phyloP scores from a whole-genome alignment of 2,888 invertebrate species.

The Torymus tubicola region DNA sequence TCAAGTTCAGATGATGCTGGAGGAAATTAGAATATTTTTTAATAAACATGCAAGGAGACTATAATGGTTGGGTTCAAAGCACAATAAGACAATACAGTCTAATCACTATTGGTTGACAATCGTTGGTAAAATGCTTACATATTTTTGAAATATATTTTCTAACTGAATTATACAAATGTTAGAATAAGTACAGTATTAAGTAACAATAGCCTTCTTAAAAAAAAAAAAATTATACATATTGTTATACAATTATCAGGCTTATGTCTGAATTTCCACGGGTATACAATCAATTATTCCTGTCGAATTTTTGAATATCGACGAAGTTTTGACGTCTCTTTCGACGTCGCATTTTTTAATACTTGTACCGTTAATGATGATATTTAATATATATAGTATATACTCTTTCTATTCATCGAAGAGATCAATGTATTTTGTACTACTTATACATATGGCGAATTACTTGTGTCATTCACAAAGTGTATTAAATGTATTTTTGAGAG shows the following conservation, averaged over 20 bases:
- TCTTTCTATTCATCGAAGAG: slow-evolving; percentile 62
- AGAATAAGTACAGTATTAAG: slow-evolving; percentile 67
- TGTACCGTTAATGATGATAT: slow-evolving; percentile 66
- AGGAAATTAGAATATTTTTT: slow-evolving; percentile 17
- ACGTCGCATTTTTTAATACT: slow-evolving; percentile 65
- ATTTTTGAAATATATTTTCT: slow-evolving; percentile 57
- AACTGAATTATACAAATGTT: slow-evolving; percentile 61
- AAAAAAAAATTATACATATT: slow-evolving; percentile 48
- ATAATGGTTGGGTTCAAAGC: slow-evolving; percentile 46
- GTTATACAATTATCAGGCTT: slow-evolving; percentile 25
- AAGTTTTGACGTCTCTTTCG: slow-evolving; percentile 35
- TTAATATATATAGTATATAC: slow-evolving; percentile 65
- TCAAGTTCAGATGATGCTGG: slow-evolving; percentile 52
- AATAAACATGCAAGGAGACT: slow-evolving; percentile 32
- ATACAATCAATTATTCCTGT: slow-evolving; percentile 46
- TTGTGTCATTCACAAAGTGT: slow-evolving; percentile 34
- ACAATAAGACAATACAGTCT: slow-evolving; percentile 53
- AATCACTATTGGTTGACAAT: slow-evolving; percentile 52
- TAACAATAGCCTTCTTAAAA: slow-evolving; percentile 61
- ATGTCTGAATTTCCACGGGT: slow-evolving; percentile 32
- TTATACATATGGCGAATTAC: slow-evolving; percentile 29
- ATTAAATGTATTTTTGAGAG: slow-evolving; percentile 32
- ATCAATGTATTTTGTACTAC: slow-evolving; percentile 50
- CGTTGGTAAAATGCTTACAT: slow-evolving; percentile 54
- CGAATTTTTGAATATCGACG: slow-evolving; percentile 36